A percentile compares a stretch with the other conserved stretches of the same genome.
Evolutionary conservation across 2,113 vertebrate species (phyloP).

Genomic region (Axis porcinus): DNA sequence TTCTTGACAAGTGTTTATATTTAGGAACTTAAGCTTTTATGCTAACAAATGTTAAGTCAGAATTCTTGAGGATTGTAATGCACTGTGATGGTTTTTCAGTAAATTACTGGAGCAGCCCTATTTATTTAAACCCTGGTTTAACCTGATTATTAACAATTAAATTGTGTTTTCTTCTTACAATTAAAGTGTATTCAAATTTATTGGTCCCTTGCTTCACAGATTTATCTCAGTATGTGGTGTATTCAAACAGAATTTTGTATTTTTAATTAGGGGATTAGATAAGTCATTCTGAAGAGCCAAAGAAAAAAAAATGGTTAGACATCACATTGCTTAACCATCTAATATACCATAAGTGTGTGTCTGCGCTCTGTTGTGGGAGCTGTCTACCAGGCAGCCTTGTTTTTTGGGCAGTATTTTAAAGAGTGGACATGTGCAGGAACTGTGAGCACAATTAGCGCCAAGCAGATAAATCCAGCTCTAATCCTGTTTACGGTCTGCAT

Average conservation of each 20-base stretch:
- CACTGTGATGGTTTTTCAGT: slow-evolving; percentile 8
- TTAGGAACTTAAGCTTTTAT: slow-evolving; percentile 16
- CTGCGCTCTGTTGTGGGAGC: slow-evolving; percentile 72
- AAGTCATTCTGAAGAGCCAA: slow-evolving; percentile 76
- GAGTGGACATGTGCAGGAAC: slow-evolving; percentile 89
- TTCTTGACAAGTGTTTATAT: not conserved
- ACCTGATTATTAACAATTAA: slow-evolving; percentile 74
- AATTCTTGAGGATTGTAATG: not conserved
- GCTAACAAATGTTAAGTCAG: not conserved
- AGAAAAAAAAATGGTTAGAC: slow-evolving; percentile 64
- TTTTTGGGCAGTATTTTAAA: slow-evolving; percentile 77
- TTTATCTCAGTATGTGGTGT: slow-evolving; percentile 76
- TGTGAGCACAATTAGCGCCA: slow-evolving; percentile 92
- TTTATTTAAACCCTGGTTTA: slow-evolving; percentile 74
- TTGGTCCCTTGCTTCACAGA: slow-evolving; percentile 70
- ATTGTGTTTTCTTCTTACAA: slow-evolving; percentile 70
- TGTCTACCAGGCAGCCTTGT: slow-evolving; percentile 69
- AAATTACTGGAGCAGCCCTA: slow-evolving; percentile 28
- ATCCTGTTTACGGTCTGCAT: slow-evolving; percentile 93
- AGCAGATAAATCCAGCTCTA: slow-evolving; percentile 92
- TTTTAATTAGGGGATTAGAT: slow-evolving; percentile 77
- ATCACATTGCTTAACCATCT: slow-evolving; percentile 70
- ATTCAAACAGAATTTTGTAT: slow-evolving; percentile 79
- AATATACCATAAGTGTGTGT: slow-evolving; percentile 59
- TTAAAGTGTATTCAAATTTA: slow-evolving; percentile 75